These are phyloP conservation scores for Erpetoichthys calabaricus DNA, from an alignment of 2,797 vertebrate genomes.

Conservation along the genomic window DNA sequence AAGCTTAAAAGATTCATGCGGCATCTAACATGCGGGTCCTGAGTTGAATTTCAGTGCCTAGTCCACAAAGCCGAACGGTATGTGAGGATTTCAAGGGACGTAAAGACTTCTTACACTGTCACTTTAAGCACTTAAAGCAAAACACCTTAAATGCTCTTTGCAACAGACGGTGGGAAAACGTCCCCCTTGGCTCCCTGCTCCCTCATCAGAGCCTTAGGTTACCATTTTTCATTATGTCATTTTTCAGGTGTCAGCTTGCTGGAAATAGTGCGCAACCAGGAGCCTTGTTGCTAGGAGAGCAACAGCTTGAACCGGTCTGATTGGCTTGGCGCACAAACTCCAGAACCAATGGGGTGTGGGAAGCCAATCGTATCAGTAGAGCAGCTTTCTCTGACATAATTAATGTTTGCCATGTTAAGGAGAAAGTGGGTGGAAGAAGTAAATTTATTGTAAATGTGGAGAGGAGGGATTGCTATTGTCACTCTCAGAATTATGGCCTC, in stretches of 20 bases:
- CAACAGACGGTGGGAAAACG: slow-evolving; percentile 30
- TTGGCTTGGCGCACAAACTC: slow-evolving; percentile 51
- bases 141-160: slow-evolving; percentile 54
- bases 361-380: slow-evolving; percentile 38
- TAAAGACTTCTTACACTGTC: slow-evolving; percentile 8
- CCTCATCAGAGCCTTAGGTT: slow-evolving; percentile 39
- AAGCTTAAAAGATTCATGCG: no score
- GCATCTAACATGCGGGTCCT: no score
- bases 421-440: slow-evolving; percentile 47
- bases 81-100: no score
- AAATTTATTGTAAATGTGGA: slow-evolving; percentile 39
- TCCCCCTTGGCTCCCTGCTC: slow-evolving; percentile 40
- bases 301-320: slow-evolving; percentile 48
- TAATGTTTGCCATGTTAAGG: slow-evolving; percentile 63
- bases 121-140: slow-evolving; percentile 49
- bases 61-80: no score
- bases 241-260: slow-evolving; percentile 73
- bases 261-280: slow-evolving; percentile 44
- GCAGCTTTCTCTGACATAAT: slow-evolving; percentile 52
- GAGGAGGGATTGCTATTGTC: slow-evolving; percentile 19
- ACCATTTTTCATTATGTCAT: slow-evolving; percentile 72
- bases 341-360: slow-evolving; percentile 53
- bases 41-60: no score
- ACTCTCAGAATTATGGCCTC: not conserved
- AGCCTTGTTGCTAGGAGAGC: slow-evolving; percentile 90